These are phyloP conservation scores for Platalea minor DNA, from an alignment of 2,797 vertebrate genomes.

Conservation along the genomic window DNA sequence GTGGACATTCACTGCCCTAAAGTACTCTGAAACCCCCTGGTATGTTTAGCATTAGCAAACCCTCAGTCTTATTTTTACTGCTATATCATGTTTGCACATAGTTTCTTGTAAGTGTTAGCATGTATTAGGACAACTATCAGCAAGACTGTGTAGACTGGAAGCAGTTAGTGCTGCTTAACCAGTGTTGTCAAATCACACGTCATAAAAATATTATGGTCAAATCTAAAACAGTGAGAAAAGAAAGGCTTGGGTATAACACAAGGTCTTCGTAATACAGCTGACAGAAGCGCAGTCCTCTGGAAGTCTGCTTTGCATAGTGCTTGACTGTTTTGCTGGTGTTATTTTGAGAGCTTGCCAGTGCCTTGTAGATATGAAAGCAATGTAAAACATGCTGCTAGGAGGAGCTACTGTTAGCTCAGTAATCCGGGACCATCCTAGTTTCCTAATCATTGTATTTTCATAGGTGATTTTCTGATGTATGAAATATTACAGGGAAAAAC, in stretches of 20 bases:
- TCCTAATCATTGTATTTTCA: not conserved
- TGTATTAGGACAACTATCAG: not conserved
- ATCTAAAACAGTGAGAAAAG: not conserved
- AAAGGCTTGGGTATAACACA: not conserved
- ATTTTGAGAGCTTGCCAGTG: not conserved
- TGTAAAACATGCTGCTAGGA: not conserved
- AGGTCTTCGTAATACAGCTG: not conserved
- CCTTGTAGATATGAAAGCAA: slow-evolving; percentile 24
- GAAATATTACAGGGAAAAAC: not conserved
- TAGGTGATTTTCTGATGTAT: not conserved
- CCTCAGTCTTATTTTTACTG: slow-evolving; percentile 49
- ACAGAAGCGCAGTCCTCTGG: not conserved
- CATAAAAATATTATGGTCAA: slow-evolving; percentile 29
- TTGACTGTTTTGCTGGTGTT: not conserved
- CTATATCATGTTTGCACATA: not conserved
- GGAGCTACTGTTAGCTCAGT: not conserved
- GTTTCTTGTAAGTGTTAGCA: slow-evolving; percentile 36
- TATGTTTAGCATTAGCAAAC: slow-evolving; percentile 61
- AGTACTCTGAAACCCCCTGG: slow-evolving; percentile 9
- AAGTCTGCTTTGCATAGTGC: not conserved
- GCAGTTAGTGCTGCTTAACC: slow-evolving; percentile 8
- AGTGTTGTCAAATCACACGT: not conserved
- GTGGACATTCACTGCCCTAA: slow-evolving; percentile 10
- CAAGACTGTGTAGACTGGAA: slow-evolving; percentile 7
- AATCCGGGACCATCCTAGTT: not conserved